Conservation (phyloP, 2,113 vertebrate species). For the Trematocara marginatum region DNA sequence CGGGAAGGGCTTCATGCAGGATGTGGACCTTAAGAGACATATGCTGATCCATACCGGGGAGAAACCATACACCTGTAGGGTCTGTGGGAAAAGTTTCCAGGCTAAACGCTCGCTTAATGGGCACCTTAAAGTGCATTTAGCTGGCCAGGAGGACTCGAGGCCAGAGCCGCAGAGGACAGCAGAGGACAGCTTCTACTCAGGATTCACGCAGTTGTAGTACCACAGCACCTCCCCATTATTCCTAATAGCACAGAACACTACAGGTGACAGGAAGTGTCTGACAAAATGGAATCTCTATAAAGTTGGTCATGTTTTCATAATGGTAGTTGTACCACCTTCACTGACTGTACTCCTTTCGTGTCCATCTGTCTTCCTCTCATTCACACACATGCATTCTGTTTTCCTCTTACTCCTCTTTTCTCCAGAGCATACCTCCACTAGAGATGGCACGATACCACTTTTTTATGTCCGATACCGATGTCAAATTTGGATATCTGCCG, state of each 20-base stretch:
- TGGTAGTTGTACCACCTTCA: neutral
- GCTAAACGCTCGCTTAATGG: slow-evolving; percentile 43
- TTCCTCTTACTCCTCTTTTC: neutral
- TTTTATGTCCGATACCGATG: too few relatives aligned
- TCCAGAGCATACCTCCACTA: neutral
- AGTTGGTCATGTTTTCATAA: neutral
- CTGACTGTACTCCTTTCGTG: neutral
- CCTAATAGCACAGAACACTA: neutral
- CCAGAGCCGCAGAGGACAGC: neutral
- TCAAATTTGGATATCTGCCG: too few relatives aligned
- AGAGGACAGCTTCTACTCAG: neutral
- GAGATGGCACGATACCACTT: too few relatives aligned
- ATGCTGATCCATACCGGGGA: slow-evolving; percentile 55
- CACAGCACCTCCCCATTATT: neutral
- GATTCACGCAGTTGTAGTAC: slow-evolving; percentile 14
- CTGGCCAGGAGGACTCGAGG: neutral
- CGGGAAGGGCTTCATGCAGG: slow-evolving; percentile 57
- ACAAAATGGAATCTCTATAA: neutral
- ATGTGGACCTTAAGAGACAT: slow-evolving; percentile 52
- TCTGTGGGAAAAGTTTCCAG: slow-evolving; percentile 56
- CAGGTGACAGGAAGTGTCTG: neutral
- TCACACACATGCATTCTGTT: neutral
- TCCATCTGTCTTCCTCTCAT: neutral
- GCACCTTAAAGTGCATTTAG: slow-evolving; percentile 34
- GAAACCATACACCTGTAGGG: slow-evolving; percentile 48